phyloP scores from a whole-genome alignment of 2,797 vertebrate species.

The Choloepus didactylus region DNA sequence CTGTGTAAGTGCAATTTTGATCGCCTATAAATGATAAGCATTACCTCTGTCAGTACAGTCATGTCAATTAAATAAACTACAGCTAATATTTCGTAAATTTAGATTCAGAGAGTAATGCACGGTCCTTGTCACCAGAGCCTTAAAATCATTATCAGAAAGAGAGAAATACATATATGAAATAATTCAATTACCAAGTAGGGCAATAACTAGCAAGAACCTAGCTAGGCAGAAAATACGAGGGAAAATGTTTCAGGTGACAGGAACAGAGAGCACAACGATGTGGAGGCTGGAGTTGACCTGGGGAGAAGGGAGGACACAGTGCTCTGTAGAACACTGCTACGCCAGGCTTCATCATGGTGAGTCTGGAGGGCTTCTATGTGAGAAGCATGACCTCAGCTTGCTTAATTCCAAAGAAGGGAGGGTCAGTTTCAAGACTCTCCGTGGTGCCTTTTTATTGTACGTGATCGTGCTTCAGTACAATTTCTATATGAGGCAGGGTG shows the following conservation, averaged over 20 bases:
- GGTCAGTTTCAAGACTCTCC: neutral
- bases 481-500: neutral
- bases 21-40: neutral
- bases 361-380: neutral
- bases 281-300: neutral
- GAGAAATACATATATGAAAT: neutral
- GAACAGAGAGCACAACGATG: neutral
- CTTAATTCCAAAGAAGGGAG: neutral
- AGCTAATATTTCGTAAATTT: neutral
- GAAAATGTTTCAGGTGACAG: neutral
- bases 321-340: neutral
- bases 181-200: neutral
- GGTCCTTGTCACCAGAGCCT: constrained; percentile 2
- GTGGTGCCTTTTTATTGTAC: neutral
- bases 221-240: neutral
- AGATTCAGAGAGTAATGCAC: neutral
- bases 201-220: neutral
- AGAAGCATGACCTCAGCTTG: neutral
- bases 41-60: neutral
- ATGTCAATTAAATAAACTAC: neutral
- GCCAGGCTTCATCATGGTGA: neutral
- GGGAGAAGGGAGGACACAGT: neutral
- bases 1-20: constrained; percentile 1
- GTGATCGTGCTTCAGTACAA: neutral
- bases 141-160: neutral